Percentiles rank a stretch among this genome's conserved stretches.
phyloP scores from a whole-genome alignment of 2,797 vertebrate genomes.

The Hypotaenidia okinawae region DNA sequence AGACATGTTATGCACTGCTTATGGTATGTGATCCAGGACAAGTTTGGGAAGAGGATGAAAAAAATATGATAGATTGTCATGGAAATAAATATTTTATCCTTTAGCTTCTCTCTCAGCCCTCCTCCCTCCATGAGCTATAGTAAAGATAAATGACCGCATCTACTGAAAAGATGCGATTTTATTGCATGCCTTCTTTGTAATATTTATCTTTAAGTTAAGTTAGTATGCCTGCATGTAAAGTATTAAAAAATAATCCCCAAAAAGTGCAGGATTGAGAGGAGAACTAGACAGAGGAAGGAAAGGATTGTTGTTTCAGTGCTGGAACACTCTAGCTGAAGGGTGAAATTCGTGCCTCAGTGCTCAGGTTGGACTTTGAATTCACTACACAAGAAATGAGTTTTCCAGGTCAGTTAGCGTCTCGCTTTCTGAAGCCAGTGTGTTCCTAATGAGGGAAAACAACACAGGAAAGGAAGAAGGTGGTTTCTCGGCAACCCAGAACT shows the following conservation, averaged over 20 bases:
- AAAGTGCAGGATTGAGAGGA: neutral
- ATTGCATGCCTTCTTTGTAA: neutral
- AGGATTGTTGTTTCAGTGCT: neutral
- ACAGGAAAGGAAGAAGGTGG: neutral
- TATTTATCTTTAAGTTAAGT: neutral
- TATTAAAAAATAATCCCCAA: neutral
- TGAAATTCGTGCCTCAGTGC: neutral
- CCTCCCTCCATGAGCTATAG: neutral
- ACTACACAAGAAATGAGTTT: neutral
- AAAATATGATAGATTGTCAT: neutral
- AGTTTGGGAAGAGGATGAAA: neutral
- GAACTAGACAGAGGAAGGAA: neutral
- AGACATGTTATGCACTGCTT: neutral
- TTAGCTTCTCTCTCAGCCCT: neutral
- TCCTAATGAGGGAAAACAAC: neutral
- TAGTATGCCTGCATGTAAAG: neutral
- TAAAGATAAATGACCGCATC: neutral
- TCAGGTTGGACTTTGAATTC: constrained; percentile 31
- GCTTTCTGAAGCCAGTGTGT: neutral
- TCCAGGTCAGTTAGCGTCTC: constrained; percentile 22
- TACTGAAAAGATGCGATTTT: neutral
- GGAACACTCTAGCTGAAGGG: neutral
- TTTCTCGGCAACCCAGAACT: constrained; percentile 40
- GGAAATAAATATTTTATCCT: neutral
- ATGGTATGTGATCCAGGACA: neutral